These are phyloP conservation scores for Chrysomela aeneicollis DNA, from an alignment of 2,888 invertebrate genomes.

Conservation along the genomic window DNA sequence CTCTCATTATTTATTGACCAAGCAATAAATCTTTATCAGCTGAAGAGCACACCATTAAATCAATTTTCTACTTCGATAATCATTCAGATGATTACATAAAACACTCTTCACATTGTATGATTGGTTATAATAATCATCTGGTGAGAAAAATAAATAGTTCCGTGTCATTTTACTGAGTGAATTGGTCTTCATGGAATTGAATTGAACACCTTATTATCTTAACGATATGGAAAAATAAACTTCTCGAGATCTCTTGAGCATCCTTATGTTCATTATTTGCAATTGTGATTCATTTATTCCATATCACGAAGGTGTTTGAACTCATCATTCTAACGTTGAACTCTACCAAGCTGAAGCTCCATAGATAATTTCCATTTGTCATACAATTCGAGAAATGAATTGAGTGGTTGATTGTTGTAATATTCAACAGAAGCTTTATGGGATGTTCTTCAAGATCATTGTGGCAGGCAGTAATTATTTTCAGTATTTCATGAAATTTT, in stretches of 20 bases:
- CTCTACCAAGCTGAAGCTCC: slow-evolving; percentile 16
- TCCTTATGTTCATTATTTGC: slow-evolving; percentile 25
- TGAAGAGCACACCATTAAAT: not conserved
- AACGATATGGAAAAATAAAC: slow-evolving; percentile 10
- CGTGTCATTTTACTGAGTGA: not conserved
- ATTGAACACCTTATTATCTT: slow-evolving; percentile 11
- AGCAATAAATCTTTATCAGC: not conserved
- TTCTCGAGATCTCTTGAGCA: not conserved
- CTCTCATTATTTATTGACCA: not conserved
- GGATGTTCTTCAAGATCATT: too few species aligned
- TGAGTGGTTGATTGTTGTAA: too few species aligned
- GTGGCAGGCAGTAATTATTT: too few species aligned
- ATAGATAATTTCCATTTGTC: not conserved
- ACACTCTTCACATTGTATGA: not conserved
- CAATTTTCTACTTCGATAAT: not conserved
- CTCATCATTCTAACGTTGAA: slow-evolving; percentile 23
- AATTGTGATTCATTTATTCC: slow-evolving; percentile 26
- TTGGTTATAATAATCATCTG: not conserved
- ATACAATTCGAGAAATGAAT: too few species aligned
- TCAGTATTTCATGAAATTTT: too few species aligned
- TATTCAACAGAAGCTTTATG: too few species aligned
- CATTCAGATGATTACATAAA: not conserved
- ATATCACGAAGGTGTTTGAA: slow-evolving; percentile 25
- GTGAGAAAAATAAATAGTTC: not conserved
- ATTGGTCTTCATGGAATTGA: slow-evolving; percentile 15